Evolutionary conservation across 2,888 invertebrate genomes (phyloP).

Genomic region (Eustalomyia histrio): DNA sequence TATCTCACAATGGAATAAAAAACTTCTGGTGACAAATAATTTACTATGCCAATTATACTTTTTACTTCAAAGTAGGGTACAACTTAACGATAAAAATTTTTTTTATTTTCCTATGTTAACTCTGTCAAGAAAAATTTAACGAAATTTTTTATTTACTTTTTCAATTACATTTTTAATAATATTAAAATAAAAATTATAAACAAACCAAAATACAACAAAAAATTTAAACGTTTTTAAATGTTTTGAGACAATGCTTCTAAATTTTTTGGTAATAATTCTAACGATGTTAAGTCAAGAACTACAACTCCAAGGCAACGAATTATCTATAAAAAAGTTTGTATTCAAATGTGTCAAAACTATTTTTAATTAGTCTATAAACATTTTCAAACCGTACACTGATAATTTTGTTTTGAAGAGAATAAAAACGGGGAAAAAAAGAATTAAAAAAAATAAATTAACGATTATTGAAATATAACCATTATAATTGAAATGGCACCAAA

Average conservation of each 20-base stretch:
- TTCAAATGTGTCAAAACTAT: conserved; percentile 10
- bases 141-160: neutral
- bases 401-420: neutral
- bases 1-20: too few relatives aligned
- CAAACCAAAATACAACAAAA: neutral
- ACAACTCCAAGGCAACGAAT: conserved; percentile 30
- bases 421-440: neutral
- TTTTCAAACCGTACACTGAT: neutral
- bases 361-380: neutral
- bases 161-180: neutral
- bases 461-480: neutral
- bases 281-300: conserved; percentile 53
- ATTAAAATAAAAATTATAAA: neutral
- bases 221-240: neutral
- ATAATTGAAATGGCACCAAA: conserved; percentile 16
- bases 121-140: neutral
- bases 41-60: too few relatives aligned
- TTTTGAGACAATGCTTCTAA: conserved; percentile 15
- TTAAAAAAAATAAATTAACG: neutral
- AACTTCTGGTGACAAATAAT: too few relatives aligned
- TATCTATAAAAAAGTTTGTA: conserved; percentile 53
- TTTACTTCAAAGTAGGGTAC: too few relatives aligned
- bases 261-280: conserved; percentile 24
- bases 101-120: neutral
- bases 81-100: neutral